phyloP scores from a whole-genome alignment of 1,140 invertebrate species.

The Mactra quadrangularis region DNA sequence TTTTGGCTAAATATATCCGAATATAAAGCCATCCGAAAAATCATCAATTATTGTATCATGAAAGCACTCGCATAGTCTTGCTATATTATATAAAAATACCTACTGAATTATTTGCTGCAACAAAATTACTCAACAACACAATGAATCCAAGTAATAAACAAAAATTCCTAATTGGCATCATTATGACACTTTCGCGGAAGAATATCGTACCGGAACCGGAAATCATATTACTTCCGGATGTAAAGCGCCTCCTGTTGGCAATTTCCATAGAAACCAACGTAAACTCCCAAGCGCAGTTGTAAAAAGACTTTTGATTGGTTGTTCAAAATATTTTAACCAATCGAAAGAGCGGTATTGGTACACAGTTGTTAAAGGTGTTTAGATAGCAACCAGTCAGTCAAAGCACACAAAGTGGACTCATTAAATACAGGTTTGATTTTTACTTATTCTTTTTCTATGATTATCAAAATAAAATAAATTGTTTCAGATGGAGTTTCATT shows the following conservation, averaged over 20 bases:
- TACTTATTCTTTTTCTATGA: too few species aligned
- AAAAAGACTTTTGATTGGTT: slow-evolving; percentile 41
- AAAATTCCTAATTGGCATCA: too few species aligned
- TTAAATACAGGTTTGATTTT: neutral
- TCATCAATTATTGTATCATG: too few species aligned
- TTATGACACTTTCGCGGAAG: slow-evolving; percentile 34
- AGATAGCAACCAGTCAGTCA: slow-evolving; percentile 63
- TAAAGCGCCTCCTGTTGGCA: slow-evolving; percentile 21
- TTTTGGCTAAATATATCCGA: too few species aligned
- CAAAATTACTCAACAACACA: too few species aligned
- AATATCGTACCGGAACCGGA: slow-evolving; percentile 44
- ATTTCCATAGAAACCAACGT: slow-evolving; percentile 36
- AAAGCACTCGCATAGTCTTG: too few species aligned
- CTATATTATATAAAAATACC: too few species aligned
- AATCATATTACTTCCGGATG: neutral
- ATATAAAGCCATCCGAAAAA: too few species aligned
- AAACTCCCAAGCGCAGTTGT: slow-evolving; percentile 1
- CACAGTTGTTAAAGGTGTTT: slow-evolving; percentile 37
- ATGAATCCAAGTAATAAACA: too few species aligned
- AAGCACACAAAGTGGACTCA: slow-evolving; percentile 7
- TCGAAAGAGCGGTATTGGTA: slow-evolving; percentile 1
- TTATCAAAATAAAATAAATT: too few species aligned
- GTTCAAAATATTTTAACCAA: slow-evolving; percentile 2
- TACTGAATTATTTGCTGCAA: too few species aligned
- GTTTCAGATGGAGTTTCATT: too few species aligned